Percentiles rank a stretch among this genome's conserved stretches.
Evolutionary conservation across 2,888 invertebrate species (phyloP).

Genomic region (Ceramica pisi): DNA sequence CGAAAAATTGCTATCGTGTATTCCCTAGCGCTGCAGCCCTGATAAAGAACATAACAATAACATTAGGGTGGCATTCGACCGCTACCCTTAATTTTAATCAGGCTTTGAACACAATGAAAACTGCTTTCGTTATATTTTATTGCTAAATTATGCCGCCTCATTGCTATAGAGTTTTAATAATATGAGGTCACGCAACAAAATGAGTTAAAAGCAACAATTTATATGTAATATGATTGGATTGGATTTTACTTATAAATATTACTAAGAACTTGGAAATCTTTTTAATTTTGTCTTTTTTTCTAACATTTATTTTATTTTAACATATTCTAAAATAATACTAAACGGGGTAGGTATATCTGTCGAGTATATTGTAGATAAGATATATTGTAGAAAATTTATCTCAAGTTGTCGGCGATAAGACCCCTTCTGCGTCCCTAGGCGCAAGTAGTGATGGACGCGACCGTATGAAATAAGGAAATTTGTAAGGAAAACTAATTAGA

Average conservation of each 20-base stretch:
- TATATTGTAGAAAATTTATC: background rate
- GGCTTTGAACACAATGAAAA: conserved; percentile 55
- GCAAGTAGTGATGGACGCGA: too few relatives aligned
- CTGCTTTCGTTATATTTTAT: conserved; percentile 52
- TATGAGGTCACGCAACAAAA: conserved; percentile 11
- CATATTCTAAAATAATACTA: background rate
- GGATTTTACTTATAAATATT: conserved; percentile 3
- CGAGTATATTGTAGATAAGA: too few relatives aligned
- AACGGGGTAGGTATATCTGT: background rate
- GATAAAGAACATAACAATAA: conserved; percentile 60
- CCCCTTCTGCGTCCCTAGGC: too few relatives aligned
- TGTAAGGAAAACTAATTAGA: too few relatives aligned
- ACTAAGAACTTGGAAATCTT: background rate
- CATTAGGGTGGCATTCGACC: conserved; percentile 55
- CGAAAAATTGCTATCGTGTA: conserved; percentile 53
- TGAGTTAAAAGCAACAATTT: conserved; percentile 8
- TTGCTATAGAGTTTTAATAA: conserved; percentile 3
- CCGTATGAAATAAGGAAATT: too few relatives aligned
- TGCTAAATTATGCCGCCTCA: conserved; percentile 46
- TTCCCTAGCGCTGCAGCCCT: conserved; percentile 51
- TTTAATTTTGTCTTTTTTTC: background rate
- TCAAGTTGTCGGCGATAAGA: too few relatives aligned
- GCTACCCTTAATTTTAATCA: conserved; percentile 60
- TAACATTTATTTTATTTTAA: background rate
- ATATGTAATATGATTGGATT: conserved; percentile 3